phyloP scores from a whole-genome alignment of 2,797 vertebrate genomes.

The Dipus sagitta region DNA sequence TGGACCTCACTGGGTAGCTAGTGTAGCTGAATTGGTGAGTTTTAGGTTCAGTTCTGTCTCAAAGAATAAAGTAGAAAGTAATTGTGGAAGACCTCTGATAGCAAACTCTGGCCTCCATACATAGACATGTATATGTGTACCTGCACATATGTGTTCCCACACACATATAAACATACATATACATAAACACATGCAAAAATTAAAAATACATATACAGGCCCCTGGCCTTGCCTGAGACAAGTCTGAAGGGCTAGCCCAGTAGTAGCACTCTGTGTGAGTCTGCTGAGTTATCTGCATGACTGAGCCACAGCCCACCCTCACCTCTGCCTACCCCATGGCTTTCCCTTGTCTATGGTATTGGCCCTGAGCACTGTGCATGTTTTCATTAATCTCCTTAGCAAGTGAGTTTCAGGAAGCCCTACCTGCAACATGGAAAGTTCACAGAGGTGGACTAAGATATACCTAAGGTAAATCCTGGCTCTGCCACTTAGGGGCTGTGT shows the following conservation, averaged over 20 bases:
- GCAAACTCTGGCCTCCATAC: too few relatives aligned
- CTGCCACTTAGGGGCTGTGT: not conserved
- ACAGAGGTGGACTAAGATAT: accelerated
- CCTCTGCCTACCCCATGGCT: not conserved
- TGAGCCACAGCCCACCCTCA: not conserved
- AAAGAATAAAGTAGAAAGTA: too few relatives aligned
- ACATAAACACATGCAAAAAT: too few relatives aligned
- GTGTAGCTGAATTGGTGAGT: too few relatives aligned
- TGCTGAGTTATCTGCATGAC: not conserved
- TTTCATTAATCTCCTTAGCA: too few relatives aligned
- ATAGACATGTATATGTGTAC: too few relatives aligned
- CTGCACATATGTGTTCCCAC: too few relatives aligned
- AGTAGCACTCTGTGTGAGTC: not conserved
- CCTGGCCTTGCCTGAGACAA: not conserved
- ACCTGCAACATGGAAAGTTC: not conserved
- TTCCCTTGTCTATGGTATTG: not conserved
- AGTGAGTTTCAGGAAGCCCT: not conserved
- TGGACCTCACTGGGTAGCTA: too few relatives aligned
- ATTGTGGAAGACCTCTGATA: too few relatives aligned
- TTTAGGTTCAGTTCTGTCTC: too few relatives aligned
- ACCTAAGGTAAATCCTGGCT: not conserved
- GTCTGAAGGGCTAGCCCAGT: not conserved
- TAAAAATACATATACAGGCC: not conserved
- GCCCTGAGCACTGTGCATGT: not conserved
- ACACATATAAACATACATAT: too few relatives aligned